phyloP scores from a whole-genome alignment of 1,140 invertebrate genomes.

The Drosophila punjabiensis region DNA sequence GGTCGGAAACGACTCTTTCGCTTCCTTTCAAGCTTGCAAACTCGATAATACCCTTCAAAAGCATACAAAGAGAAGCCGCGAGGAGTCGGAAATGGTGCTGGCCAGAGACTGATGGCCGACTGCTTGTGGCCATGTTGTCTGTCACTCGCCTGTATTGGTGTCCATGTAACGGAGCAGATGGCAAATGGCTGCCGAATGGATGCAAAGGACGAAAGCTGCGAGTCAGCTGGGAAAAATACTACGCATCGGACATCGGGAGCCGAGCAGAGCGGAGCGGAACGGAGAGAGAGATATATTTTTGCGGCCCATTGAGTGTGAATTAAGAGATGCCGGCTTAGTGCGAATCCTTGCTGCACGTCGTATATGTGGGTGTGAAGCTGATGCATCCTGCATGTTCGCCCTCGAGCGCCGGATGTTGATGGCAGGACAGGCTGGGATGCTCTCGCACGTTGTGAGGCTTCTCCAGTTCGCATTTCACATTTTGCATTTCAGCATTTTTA shows the following conservation, averaged over 20 bases:
- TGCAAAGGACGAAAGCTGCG: constrained; percentile 45
- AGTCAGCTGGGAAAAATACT: constrained; percentile 77
- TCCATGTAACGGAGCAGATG: background rate
- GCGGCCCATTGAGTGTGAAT: constrained; percentile 65
- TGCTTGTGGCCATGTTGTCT: constrained; percentile 42
- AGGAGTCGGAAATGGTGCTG: constrained; percentile 55
- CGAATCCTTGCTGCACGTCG: constrained; percentile 26
- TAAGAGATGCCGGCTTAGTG: constrained; percentile 69
- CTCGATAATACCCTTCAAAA: background rate
- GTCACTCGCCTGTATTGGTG: constrained; percentile 11
- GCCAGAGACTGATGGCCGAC: constrained; percentile 31
- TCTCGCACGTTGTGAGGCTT: background rate
- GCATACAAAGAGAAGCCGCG: background rate
- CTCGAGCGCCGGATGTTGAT: constrained; percentile 22
- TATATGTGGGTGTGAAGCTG: constrained; percentile 16
- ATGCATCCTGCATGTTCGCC: constrained; percentile 15
- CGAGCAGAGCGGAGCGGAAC: constrained; percentile 7
- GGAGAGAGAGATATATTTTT: constrained; percentile 28
- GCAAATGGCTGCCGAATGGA: constrained; percentile 27
- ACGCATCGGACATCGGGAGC: constrained; percentile 34
- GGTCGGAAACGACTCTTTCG: background rate
- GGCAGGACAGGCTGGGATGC: constrained; percentile 9
- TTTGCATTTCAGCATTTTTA: constrained; percentile 28
- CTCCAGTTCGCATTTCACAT: constrained; percentile 17
- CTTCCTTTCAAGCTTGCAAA: background rate